These are phyloP conservation scores for Clarias platycephalus DNA, from an alignment of 2,797 vertebrate species.

Conservation along the genomic window DNA sequence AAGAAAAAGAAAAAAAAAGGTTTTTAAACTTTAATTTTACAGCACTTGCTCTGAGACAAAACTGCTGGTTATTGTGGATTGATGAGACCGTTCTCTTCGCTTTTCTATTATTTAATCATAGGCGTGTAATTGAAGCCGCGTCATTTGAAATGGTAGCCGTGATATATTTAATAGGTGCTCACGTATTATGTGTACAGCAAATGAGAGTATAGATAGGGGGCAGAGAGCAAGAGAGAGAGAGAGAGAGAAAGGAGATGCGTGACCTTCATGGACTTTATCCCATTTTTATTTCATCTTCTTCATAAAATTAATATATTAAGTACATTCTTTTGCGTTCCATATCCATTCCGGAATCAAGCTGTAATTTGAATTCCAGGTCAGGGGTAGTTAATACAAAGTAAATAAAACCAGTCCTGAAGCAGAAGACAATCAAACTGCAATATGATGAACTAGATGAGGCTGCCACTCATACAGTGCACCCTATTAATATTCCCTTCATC, in stretches of 20 bases:
- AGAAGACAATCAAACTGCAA: conserved; percentile 14
- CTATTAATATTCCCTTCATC: background rate
- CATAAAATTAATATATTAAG: conserved; percentile 36
- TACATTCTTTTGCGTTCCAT: conserved; percentile 42
- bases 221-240: background rate
- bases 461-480: background rate
- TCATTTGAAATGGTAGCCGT: conserved; percentile 3
- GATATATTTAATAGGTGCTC: background rate
- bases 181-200: background rate
- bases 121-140: background rate
- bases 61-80: background rate
- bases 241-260: background rate
- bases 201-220: background rate
- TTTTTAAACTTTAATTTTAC: no score
- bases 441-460: conserved; percentile 26
- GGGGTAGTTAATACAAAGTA: conserved; percentile 48
- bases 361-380: conserved; percentile 52
- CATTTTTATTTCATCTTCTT: conserved; percentile 25
- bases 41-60: background rate
- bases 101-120: background rate
- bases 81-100: background rate
- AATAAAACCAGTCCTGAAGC: conserved; percentile 42
- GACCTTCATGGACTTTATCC: conserved; percentile 30
- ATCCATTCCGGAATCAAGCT: conserved; percentile 34
- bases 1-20: no score